phyloP scores from a whole-genome alignment of 2,888 invertebrate species.

The Hoplodrina blanda region DNA sequence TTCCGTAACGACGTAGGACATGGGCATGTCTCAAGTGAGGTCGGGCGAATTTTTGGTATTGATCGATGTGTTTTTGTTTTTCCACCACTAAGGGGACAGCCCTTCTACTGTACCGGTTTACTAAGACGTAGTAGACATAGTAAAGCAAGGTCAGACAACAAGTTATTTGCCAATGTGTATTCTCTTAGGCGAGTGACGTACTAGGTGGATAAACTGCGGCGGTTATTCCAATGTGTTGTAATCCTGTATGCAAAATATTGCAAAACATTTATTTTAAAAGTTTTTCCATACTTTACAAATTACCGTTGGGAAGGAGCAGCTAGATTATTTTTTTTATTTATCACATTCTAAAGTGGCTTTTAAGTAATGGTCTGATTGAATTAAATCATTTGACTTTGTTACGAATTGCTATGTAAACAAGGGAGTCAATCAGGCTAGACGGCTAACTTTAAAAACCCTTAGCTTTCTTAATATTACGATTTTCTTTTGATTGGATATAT shows the following conservation, averaged over 20 bases:
- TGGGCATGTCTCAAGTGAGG: neutral
- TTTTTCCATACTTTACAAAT: too few relatives aligned
- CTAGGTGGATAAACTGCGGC: neutral
- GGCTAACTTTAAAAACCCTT: too few relatives aligned
- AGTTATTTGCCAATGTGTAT: constrained; percentile 24
- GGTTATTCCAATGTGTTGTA: neutral
- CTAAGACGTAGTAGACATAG: constrained; percentile 17
- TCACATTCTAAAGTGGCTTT: too few relatives aligned
- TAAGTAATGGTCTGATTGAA: too few relatives aligned
- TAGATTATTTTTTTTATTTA: too few relatives aligned
- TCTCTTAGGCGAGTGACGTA: neutral
- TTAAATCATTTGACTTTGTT: too few relatives aligned
- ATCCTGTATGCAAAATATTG: too few relatives aligned
- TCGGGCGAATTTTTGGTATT: constrained; percentile 12
- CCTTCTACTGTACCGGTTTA: constrained; percentile 26
- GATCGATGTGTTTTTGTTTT: constrained; percentile 22
- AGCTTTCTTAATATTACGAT: neutral
- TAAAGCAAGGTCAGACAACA: constrained; percentile 37
- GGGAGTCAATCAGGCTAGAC: too few relatives aligned
- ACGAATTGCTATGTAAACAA: too few relatives aligned
- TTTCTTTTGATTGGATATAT: neutral
- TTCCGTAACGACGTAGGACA: constrained; percentile 11
- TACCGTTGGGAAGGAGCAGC: too few relatives aligned
- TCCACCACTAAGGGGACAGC: constrained; percentile 3
- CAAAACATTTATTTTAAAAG: too few relatives aligned